phyloP scores from a whole-genome alignment of 2,888 invertebrate species.

The Stomorhina lunata region DNA sequence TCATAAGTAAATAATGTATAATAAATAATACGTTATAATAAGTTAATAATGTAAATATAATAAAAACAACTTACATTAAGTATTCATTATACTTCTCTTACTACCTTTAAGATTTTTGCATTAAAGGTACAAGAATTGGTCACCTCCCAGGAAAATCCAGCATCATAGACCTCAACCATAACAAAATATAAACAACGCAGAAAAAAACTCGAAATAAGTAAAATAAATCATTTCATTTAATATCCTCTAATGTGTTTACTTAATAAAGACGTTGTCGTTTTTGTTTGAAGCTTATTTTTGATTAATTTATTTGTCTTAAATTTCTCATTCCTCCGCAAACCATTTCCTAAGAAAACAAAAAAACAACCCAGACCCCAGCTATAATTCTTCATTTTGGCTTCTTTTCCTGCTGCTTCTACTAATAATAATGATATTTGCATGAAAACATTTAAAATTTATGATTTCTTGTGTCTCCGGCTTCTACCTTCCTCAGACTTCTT shows the following conservation, averaged over 20 bases:
- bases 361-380: too few species aligned
- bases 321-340: not conserved
- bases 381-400: constrained; percentile 1
- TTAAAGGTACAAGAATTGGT: constrained; percentile 1
- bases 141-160: not conserved
- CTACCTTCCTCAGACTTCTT: not conserved
- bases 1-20: too few species aligned
- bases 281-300: constrained; percentile 52
- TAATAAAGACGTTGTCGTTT: constrained; percentile 43
- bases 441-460: constrained; percentile 51
- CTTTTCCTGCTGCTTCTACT: not conserved
- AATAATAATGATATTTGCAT: constrained; percentile 29
- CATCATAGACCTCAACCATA: not conserved
- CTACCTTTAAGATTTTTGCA: not conserved
- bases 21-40: too few species aligned
- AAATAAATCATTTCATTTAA: constrained; percentile 53
- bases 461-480: constrained; percentile 31
- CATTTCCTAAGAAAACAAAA: not conserved
- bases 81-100: not conserved
- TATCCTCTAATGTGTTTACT: constrained; percentile 42
- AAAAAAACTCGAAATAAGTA: not conserved
- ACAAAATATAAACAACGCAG: not conserved
- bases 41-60: constrained; percentile 7
- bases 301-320: constrained; percentile 57
- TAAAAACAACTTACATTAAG: too few species aligned